Evolutionary conservation across 2,888 invertebrate species (phyloP).

Genomic region (Gari tellinella): DNA sequence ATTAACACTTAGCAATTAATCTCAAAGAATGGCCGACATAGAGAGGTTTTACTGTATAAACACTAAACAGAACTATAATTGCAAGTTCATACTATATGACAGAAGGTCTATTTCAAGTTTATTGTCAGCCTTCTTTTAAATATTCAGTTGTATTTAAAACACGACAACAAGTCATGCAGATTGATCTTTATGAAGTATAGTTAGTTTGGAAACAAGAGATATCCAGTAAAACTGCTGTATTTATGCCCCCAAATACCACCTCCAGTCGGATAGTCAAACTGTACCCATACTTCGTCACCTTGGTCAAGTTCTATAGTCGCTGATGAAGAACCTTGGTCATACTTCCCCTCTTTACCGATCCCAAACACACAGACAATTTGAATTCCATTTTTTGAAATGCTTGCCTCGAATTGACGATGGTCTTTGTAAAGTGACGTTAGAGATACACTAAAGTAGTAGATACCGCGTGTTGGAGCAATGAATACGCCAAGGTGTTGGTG

Average conservation of each 20-base stretch:
- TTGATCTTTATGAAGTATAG: no score
- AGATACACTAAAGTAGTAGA: slow-evolving; percentile 11
- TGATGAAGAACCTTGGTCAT: slow-evolving; percentile 16
- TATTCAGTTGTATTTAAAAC: no score
- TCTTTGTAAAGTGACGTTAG: slow-evolving; percentile 1
- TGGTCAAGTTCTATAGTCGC: neutral
- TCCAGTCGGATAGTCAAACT: slow-evolving; percentile 3
- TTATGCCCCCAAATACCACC: slow-evolving; percentile 1
- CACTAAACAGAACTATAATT: no score
- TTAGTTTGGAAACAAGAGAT: slow-evolving; percentile 8
- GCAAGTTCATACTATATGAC: no score
- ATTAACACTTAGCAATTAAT: no score
- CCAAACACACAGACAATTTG: slow-evolving; percentile 3
- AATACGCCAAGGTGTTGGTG: no score
- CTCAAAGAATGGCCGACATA: no score
- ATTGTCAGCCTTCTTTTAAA: no score
- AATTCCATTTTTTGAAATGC: slow-evolving; percentile 10
- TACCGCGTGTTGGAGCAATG: slow-evolving; percentile 9
- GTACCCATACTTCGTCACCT: slow-evolving; percentile 8
- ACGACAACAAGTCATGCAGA: no score
- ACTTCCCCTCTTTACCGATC: neutral
- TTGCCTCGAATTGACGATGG: neutral
- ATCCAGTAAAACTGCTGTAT: slow-evolving; percentile 20
- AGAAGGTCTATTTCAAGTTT: no score
- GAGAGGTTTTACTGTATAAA: no score